Conservation (phyloP, 2,113 vertebrate species). For the Rhinoderma darwinii region DNA sequence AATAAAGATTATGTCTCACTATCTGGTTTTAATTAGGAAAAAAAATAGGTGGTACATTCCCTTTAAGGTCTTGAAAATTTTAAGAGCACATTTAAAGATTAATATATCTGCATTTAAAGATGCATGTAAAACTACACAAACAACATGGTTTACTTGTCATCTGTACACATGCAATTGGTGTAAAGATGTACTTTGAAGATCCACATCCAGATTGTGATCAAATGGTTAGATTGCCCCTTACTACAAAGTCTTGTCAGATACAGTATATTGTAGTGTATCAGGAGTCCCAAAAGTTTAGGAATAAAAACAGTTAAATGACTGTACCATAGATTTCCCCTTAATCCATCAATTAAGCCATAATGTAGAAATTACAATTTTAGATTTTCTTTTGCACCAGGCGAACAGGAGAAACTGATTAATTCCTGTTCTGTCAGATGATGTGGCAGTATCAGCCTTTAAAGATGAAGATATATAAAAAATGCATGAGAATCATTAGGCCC, state of each 20-base stretch:
- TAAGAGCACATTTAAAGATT: too few relatives aligned
- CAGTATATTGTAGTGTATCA: neutral
- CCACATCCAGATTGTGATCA: too few relatives aligned
- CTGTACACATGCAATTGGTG: too few relatives aligned
- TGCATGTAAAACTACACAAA: too few relatives aligned
- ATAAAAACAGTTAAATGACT: neutral
- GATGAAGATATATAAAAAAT: constrained; percentile 1
- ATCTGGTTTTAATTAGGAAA: too few relatives aligned
- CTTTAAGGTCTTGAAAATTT: too few relatives aligned
- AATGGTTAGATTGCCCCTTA: neutral
- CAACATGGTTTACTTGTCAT: too few relatives aligned
- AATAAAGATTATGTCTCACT: too few relatives aligned
- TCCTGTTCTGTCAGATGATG: neutral
- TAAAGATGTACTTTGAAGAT: too few relatives aligned
- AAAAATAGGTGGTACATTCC: too few relatives aligned
- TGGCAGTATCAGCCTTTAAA: neutral
- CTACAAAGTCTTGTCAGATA: neutral
- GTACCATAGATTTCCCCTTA: neutral
- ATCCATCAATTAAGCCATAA: neutral
- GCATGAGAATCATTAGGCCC: neutral
- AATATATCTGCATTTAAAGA: too few relatives aligned
- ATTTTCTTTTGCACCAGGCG: neutral
- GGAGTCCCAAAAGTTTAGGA: neutral
- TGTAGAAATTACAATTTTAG: neutral
- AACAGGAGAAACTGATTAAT: neutral